These are phyloP conservation scores for Bursaphelenchus mucronatus DNA, from an alignment of 1,140 invertebrate species.

Conservation along the genomic window DNA sequence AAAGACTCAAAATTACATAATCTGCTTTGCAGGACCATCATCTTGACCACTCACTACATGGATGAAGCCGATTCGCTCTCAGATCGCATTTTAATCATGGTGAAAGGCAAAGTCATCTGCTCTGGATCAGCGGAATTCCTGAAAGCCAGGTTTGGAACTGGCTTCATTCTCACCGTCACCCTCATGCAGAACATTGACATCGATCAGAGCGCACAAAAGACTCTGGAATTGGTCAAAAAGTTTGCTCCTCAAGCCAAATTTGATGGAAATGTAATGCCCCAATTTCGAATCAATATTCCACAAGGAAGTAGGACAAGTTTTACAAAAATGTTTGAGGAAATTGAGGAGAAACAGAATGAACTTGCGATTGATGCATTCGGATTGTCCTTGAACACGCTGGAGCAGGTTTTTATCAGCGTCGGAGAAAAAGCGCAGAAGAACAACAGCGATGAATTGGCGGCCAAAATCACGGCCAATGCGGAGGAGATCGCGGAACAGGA, in stretches of 20 bases:
- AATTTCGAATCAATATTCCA: neutral
- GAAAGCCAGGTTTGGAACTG: slow-evolving; percentile 61
- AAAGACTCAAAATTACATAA: neutral
- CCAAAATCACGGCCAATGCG: too few relatives aligned
- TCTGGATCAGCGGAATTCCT: slow-evolving; percentile 69
- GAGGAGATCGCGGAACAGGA: too few relatives aligned
- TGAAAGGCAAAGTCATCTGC: slow-evolving; percentile 67
- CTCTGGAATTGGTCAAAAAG: too few relatives aligned
- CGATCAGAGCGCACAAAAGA: neutral
- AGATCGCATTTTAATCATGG: slow-evolving; percentile 65
- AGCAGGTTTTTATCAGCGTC: slow-evolving; percentile 23
- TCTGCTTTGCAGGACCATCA: neutral
- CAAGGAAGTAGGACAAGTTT: slow-evolving; percentile 5
- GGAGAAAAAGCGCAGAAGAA: too few relatives aligned
- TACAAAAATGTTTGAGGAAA: slow-evolving; percentile 13
- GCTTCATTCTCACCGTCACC: neutral
- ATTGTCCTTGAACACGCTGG: slow-evolving; percentile 31
- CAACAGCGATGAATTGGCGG: too few relatives aligned
- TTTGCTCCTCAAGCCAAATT: neutral
- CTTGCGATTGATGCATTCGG: slow-evolving; percentile 27
- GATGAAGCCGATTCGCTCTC: slow-evolving; percentile 90
- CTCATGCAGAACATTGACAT: neutral
- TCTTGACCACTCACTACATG: slow-evolving; percentile 93
- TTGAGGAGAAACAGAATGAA: slow-evolving; percentile 8
- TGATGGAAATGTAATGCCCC: neutral